These are phyloP conservation scores for Pollenia amentaria DNA, from an alignment of 2,888 invertebrate genomes.

Conservation along the genomic window DNA sequence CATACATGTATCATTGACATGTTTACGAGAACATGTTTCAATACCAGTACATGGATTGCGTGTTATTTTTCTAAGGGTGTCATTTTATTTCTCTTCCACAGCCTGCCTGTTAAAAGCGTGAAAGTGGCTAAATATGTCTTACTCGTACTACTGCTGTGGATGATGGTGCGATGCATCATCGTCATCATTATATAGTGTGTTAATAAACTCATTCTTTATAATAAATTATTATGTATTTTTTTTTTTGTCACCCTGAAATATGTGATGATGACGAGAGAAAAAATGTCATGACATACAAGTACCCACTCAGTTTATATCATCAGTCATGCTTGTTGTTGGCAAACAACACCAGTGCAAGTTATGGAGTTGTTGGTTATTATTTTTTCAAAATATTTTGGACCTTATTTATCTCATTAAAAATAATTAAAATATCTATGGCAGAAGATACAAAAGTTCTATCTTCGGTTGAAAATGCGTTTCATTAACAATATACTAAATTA, in stretches of 20 bases:
- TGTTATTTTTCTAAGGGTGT: constrained; percentile 61
- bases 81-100: constrained; percentile 18
- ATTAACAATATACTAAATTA: too few species aligned
- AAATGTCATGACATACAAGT: constrained; percentile 36
- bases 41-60: constrained; percentile 52
- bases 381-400: constrained; percentile 17
- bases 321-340: constrained; percentile 39
- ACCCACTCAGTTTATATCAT: constrained; percentile 24
- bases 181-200: constrained; percentile 31
- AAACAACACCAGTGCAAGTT: constrained; percentile 18
- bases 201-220: constrained; percentile 63
- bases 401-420: constrained; percentile 16
- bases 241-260: constrained; percentile 46
- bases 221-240: constrained; percentile 57
- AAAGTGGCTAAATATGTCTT: constrained; percentile 67
- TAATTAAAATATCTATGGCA: too few species aligned
- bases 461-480: too few species aligned
- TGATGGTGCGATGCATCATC: constrained; percentile 47
- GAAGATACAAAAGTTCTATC: too few species aligned
- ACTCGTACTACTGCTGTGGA: not conserved
- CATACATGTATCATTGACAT: constrained; percentile 58
- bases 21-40: constrained; percentile 40
- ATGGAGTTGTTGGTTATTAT: constrained; percentile 33
- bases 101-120: constrained; percentile 51
- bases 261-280: constrained; percentile 34